Conservation (phyloP, 2,888 invertebrate species). For the Melieria omissa region DNA sequence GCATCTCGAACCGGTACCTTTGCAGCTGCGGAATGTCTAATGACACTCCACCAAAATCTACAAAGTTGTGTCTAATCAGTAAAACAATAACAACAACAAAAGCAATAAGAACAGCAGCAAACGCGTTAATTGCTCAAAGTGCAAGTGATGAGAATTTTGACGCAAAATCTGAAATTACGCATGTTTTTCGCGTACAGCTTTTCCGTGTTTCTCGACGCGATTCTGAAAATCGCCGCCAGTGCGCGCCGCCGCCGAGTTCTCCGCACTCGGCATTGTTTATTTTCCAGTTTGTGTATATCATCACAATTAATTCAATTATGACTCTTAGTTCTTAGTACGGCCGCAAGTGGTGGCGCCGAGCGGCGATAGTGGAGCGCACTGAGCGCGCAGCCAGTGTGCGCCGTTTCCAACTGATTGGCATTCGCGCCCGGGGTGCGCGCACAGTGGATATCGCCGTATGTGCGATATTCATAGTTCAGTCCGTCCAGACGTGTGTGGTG, state of each 20-base stretch:
- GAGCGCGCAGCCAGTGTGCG: background rate
- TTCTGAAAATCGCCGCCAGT: too few species aligned
- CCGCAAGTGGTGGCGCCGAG: background rate
- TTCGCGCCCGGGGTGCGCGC: background rate
- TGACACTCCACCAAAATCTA: constrained; percentile 24
- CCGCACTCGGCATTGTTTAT: background rate
- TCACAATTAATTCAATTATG: constrained; percentile 21
- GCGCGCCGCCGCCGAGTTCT: too few species aligned
- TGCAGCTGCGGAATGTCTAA: constrained; percentile 21
- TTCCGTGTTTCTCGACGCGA: too few species aligned
- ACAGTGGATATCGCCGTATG: background rate
- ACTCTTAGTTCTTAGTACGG: background rate
- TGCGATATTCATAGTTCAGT: too few species aligned
- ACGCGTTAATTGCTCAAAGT: too few species aligned
- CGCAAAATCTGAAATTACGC: too few species aligned
- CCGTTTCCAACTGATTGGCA: background rate
- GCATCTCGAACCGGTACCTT: too few species aligned
- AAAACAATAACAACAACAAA: too few species aligned
- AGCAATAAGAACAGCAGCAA: too few species aligned
- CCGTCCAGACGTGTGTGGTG: too few species aligned
- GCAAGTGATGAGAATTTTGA: too few species aligned
- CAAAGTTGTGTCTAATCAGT: background rate
- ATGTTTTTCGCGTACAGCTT: too few species aligned
- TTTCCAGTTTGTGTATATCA: constrained; percentile 25
- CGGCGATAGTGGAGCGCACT: background rate